Conservation (phyloP, 1,140 invertebrate species). For the Megalopta genalis region DNA sequence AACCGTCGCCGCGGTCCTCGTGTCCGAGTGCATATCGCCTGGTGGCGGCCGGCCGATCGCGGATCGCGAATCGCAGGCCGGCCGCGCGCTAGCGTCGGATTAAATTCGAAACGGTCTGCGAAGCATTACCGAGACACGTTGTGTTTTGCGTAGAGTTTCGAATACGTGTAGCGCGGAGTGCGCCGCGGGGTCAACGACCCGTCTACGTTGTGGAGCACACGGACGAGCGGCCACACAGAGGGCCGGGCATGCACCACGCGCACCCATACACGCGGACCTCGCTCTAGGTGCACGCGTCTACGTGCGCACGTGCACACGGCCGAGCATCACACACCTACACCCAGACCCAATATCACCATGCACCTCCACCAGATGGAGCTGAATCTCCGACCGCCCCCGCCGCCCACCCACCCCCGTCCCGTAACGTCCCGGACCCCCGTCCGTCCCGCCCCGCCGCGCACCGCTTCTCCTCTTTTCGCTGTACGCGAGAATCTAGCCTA, state of each 20-base stretch:
- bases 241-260: conserved; percentile 35
- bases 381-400: conserved; percentile 48
- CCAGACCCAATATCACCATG: conserved; percentile 56
- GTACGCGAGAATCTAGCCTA: conserved; percentile 60
- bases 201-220: conserved; percentile 70
- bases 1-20: too few species aligned
- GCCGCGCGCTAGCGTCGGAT: conserved; percentile 56
- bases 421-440: too few species aligned
- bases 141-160: conserved; percentile 75
- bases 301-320: background rate
- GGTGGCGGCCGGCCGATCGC: conserved; percentile 45
- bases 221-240: conserved; percentile 27
- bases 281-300: too few species aligned
- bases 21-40: too few species aligned
- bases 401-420: too few species aligned
- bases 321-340: conserved; percentile 36
- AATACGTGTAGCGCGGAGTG: conserved; percentile 72
- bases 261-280: conserved; percentile 56
- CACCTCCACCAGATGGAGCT: conserved; percentile 70
- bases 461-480: conserved; percentile 1
- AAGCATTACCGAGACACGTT: conserved; percentile 66
- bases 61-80: conserved; percentile 34
- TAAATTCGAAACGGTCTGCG: conserved; percentile 69
- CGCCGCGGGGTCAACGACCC: conserved; percentile 75
- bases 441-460: conserved; percentile 35